Conservation (phyloP, 2,888 invertebrate genomes). For the Eilema caniola region DNA sequence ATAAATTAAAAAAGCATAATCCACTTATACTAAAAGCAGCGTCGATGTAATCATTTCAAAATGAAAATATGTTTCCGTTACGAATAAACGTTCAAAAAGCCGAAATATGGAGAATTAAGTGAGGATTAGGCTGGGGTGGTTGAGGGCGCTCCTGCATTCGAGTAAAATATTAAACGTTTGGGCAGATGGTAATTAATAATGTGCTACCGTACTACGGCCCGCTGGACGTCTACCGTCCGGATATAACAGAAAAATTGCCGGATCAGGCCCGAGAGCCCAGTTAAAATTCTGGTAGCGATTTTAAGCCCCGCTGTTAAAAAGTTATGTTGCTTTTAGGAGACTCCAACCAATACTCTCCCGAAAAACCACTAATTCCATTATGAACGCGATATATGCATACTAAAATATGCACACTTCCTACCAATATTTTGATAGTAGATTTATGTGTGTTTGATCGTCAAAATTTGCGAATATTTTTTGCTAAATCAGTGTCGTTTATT, state of each 20-base stretch:
- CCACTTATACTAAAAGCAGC: background rate
- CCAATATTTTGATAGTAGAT: conserved; percentile 20
- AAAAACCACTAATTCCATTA: conserved; percentile 61
- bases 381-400: conserved; percentile 47
- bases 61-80: conserved; percentile 68
- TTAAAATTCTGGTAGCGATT: conserved; percentile 73
- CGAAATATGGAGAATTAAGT: conserved; percentile 79
- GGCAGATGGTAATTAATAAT: conserved; percentile 83
- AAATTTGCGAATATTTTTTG: background rate
- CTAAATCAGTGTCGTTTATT: background rate
- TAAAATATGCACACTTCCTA: conserved; percentile 26
- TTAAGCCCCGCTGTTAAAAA: conserved; percentile 63
- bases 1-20: background rate
- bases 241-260: conserved; percentile 82
- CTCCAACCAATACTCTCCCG: conserved; percentile 54
- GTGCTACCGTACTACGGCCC: conserved; percentile 67
- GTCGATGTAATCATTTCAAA: conserved; percentile 58
- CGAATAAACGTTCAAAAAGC: conserved; percentile 70
- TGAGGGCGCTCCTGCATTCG: conserved; percentile 74
- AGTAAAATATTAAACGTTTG: conserved; percentile 82
- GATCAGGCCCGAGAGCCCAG: conserved; percentile 69
- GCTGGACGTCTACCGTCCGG: conserved; percentile 65
- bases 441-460: background rate
- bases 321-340: conserved; percentile 64
- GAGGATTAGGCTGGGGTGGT: conserved; percentile 74